Percentiles rank a stretch among this genome's conserved stretches.
Conservation (phyloP, 2,888 invertebrate species). For the Ophonus ardosiacus region DNA sequence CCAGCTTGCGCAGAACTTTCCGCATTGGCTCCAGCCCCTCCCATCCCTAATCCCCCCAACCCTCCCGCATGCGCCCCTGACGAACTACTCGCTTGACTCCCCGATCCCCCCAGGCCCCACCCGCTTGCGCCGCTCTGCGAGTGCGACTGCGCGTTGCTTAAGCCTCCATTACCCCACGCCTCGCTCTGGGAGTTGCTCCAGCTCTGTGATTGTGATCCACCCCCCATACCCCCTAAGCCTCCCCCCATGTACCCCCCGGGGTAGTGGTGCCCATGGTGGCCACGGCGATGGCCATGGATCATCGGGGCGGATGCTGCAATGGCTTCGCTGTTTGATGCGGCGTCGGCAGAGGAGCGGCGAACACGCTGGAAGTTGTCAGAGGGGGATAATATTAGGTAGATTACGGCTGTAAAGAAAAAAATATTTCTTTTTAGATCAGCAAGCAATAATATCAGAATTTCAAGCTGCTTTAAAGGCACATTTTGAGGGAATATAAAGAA, state of each 20-base stretch:
- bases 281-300: not conserved
- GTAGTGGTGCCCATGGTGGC: conserved; percentile 8
- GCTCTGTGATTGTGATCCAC: not conserved
- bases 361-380: not conserved
- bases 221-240: not conserved
- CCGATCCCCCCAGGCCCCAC: not conserved
- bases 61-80: not conserved
- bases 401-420: not conserved
- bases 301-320: not conserved
- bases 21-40: not conserved
- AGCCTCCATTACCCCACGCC: not conserved
- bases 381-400: not conserved
- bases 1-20: not conserved
- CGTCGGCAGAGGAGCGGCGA: not conserved
- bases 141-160: not conserved
- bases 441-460: too few species aligned
- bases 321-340: not conserved
- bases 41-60: not conserved
- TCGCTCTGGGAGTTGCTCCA: not conserved
- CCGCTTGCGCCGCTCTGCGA: not conserved
- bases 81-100: not conserved
- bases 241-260: not conserved
- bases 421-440: too few species aligned
- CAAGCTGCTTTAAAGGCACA: too few species aligned
- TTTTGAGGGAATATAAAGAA: too few species aligned